These are phyloP conservation scores for Drusus annulatus DNA, from an alignment of 1,140 invertebrate genomes.

Conservation along the genomic window DNA sequence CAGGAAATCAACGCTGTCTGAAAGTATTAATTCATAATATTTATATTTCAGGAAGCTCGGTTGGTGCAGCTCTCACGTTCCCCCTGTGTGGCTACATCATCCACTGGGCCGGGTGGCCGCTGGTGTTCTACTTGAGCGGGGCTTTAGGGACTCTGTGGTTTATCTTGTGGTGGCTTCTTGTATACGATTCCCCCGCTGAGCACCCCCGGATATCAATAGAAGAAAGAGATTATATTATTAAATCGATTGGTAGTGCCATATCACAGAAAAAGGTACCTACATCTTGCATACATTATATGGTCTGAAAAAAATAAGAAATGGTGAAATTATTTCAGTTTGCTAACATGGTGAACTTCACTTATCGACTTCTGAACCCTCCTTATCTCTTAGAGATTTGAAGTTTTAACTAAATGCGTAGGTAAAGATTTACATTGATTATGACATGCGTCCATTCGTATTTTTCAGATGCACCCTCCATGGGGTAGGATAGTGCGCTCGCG, in stretches of 20 bases:
- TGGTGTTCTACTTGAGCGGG: slow-evolving; percentile 83
- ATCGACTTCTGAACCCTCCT: too few species aligned
- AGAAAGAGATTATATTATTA: slow-evolving; percentile 78
- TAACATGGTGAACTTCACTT: too few species aligned
- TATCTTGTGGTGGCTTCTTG: slow-evolving; percentile 75
- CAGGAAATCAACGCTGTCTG: background rate
- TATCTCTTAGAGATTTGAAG: too few species aligned
- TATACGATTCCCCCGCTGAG: slow-evolving; percentile 78
- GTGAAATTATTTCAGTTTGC: too few species aligned
- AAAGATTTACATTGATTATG: too few species aligned
- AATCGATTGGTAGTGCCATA: slow-evolving; percentile 69
- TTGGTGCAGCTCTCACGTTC: slow-evolving; percentile 81
- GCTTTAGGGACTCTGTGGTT: slow-evolving; percentile 79
- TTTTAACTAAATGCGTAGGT: too few species aligned
- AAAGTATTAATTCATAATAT: background rate
- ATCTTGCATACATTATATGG: too few species aligned
- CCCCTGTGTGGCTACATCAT: slow-evolving; percentile 80
- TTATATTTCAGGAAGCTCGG: slow-evolving; percentile 72
- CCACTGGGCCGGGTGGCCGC: slow-evolving; percentile 79
- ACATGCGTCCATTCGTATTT: too few species aligned
- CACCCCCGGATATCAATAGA: slow-evolving; percentile 82
- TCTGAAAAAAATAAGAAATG: too few species aligned
- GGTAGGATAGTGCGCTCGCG: slow-evolving; percentile 78
- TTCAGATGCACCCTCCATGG: slow-evolving; percentile 79
- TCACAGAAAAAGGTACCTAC: slow-evolving; percentile 63